Conservation (phyloP, 2,113 vertebrate genomes). For the Seriola aureovittata region DNA sequence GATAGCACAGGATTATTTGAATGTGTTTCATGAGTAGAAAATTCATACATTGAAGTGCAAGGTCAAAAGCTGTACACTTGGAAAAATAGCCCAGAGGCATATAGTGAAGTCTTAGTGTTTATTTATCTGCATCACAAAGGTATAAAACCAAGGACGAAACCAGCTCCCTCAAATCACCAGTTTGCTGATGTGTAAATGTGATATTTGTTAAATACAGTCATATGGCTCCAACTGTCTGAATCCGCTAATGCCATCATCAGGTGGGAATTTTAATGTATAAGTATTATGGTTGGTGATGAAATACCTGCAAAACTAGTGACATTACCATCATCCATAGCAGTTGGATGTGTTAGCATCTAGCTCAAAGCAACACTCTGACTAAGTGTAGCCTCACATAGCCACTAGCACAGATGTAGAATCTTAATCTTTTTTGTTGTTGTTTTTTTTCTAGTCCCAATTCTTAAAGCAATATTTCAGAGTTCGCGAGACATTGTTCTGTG, state of each 20-base stretch:
- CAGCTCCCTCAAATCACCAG: not conserved
- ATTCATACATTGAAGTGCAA: not conserved
- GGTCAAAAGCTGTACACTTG: constrained; percentile 7
- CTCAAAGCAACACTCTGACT: not conserved
- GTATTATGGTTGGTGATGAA: no score
- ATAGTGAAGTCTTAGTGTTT: not conserved
- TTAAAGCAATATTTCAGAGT: not conserved
- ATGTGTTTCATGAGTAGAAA: not conserved
- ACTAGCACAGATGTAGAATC: no score
- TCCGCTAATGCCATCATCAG: no score
- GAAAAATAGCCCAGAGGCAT: not conserved
- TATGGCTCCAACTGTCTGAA: not conserved
- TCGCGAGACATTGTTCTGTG: no score
- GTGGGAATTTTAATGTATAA: no score
- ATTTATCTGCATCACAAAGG: not conserved
- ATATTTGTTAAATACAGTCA: not conserved
- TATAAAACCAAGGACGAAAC: not conserved
- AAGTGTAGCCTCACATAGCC: no score
- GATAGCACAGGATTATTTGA: not conserved
- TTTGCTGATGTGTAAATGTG: not conserved
- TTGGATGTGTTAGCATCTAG: not conserved
- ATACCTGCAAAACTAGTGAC: no score
- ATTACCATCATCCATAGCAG: no score
- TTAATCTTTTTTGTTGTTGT: not conserved
- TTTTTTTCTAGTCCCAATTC: no score